Conservation (phyloP, 2,797 vertebrate genomes). For the Eutrigla gurnardus region DNA sequence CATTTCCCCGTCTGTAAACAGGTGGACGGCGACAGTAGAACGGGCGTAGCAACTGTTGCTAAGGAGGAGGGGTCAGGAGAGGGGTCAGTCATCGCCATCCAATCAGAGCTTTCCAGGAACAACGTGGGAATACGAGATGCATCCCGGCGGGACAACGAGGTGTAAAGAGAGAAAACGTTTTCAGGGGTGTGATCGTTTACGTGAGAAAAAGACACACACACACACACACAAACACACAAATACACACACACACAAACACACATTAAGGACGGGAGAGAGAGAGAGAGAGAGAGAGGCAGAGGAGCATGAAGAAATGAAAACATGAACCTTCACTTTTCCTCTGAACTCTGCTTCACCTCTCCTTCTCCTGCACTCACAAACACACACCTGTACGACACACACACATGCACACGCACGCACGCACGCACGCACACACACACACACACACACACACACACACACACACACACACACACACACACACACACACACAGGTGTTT, state of each 20-base stretch:
- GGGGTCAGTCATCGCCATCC: not conserved
- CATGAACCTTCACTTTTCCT: conserved; percentile 72
- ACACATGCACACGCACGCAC: conserved; percentile 17
- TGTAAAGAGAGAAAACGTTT: conserved; percentile 58
- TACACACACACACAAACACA: conserved; percentile 9
- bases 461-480: conserved; percentile 35
- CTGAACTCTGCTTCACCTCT: conserved; percentile 77
- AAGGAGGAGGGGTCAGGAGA: conserved; percentile 2
- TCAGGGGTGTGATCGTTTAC: conserved; percentile 62
- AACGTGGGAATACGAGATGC: conserved; percentile 31
- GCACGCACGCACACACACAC: conserved; percentile 33
- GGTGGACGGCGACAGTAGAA: not conserved
- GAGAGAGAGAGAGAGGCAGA: conserved; percentile 37
- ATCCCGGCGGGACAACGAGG: conserved; percentile 27
- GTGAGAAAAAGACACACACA: conserved; percentile 53
- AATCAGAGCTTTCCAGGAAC: conserved; percentile 24
- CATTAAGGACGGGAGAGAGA: not conserved
- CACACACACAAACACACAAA: conserved; percentile 35
- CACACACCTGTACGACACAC: conserved; percentile 17
- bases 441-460: conserved; percentile 35
- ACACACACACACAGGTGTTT: conserved; percentile 68
- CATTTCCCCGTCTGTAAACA: too few relatives aligned
- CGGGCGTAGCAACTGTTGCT: conserved; percentile 2
- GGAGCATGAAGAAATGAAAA: conserved; percentile 74
- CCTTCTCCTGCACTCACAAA: conserved; percentile 30